Base-by-base conservation (phyloP, 2,113 vertebrate species). In the Hypomesus transpacificus region DNA sequence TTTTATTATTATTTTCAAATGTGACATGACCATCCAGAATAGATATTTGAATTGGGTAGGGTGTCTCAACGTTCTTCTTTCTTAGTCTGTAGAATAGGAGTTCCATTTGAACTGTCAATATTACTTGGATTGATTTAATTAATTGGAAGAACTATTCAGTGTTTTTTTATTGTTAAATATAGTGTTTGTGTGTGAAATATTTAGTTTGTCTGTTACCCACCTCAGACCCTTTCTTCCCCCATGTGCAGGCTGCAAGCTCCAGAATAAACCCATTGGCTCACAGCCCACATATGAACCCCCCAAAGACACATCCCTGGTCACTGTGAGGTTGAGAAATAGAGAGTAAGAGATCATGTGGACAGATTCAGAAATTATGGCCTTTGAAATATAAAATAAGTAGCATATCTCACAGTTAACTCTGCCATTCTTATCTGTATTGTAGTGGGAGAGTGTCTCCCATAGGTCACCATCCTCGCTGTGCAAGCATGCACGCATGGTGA, bases 241-340 rank as follows among this genome's bases (percentile, higher is more conserved):
- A 51, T 80, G 82, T 69, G 82, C 68, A 1, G 84, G 85, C 69
- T 81, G 82, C 80, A 92, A 68, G 17, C 71, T 80, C 91, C 91
- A 92, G 78, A 91, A 88, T 24, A 91, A 80, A 22, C 90, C 89
- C 91, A 92, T 91, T 0, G 89, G 88, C 65, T 92, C 89, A 85
- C 87, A 84, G 57, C 89, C 91, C 14, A 84, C 34, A 80, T 90
- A 92, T 1, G 88, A 90, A 17, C 91, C 89, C 2, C 90, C 88
- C 0, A 90, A 69, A 24, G 91, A 89, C 63, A 52, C 62, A 78
- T 90, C 86, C 9, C 61, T 80, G 56, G 66, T 78, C 80, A 91
- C 91, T 91, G 3, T 21, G 16, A 52, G 17, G 60, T 3, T 28
- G 13, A 62, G 21, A 66, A 3, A 73, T 16, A 28, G 21, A 9